These are phyloP conservation scores for Drosophila ustulata DNA, from an alignment of 2,888 invertebrate genomes.

Conservation along the genomic window DNA sequence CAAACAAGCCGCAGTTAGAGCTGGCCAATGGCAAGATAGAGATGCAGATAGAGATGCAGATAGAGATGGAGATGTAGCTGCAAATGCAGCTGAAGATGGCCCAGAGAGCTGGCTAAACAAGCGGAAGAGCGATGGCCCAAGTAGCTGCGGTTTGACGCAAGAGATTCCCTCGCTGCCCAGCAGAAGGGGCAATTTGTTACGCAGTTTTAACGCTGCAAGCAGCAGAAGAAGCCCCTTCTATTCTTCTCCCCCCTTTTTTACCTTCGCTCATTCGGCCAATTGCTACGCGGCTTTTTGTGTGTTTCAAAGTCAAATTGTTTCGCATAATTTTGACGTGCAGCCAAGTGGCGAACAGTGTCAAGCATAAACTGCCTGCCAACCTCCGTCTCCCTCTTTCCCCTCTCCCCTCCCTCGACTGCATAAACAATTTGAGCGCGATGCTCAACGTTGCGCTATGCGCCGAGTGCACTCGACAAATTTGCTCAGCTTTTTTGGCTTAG, in stretches of 20 bases:
- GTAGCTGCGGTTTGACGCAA: constrained; percentile 30
- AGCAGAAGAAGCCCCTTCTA: constrained; percentile 28
- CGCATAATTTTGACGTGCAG: constrained; percentile 69
- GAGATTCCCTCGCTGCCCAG: constrained; percentile 22
- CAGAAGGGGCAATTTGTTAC: constrained; percentile 64
- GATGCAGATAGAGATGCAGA: neutral
- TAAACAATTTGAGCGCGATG: constrained; percentile 65
- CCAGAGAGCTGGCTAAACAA: constrained; percentile 54
- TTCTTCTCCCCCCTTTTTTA: constrained; percentile 28
- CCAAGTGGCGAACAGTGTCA: constrained; percentile 75
- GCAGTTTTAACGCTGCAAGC: constrained; percentile 64
- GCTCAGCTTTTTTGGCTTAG: constrained; percentile 63
- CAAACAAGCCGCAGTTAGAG: constrained; percentile 59
- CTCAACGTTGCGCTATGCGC: constrained; percentile 44
- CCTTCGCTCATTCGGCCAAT: constrained; percentile 40
- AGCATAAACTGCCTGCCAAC: constrained; percentile 59
- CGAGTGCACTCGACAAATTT: constrained; percentile 73
- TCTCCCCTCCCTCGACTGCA: constrained; percentile 33
- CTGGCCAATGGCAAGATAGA: constrained; percentile 1
- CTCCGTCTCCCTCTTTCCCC: neutral
- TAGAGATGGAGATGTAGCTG: neutral
- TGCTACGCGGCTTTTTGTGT: constrained; percentile 15
- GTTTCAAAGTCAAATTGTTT: constrained; percentile 75
- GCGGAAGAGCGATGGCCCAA: constrained; percentile 64
- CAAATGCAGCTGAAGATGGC: constrained; percentile 3